Evolutionary conservation across 2,113 vertebrate genomes (phyloP).

Genomic region (Megaceryle maxima): DNA sequence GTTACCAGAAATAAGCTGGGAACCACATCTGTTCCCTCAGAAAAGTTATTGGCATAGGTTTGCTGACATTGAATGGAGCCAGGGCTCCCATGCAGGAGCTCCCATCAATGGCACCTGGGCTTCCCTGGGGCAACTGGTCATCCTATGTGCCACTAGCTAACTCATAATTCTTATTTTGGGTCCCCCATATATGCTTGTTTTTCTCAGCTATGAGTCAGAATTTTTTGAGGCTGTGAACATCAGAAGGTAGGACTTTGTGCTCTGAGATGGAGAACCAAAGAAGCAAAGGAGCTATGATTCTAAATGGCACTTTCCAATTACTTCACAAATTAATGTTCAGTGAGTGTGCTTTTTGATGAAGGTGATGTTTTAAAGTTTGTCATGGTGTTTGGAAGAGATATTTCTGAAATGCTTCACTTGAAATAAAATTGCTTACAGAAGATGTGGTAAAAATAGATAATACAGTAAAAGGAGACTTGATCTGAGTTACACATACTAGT

Average conservation of each 20-base stretch:
- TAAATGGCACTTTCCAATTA: neutral
- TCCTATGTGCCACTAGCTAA: neutral
- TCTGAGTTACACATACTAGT: neutral
- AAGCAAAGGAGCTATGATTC: neutral
- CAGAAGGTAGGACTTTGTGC: neutral
- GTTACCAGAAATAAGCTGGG: neutral
- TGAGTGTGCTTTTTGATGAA: neutral
- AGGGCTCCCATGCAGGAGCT: neutral
- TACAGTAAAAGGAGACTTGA: neutral
- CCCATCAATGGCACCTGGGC: neutral
- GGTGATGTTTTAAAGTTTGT: neutral
- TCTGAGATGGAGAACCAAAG: neutral
- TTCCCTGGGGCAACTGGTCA: neutral
- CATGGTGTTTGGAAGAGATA: neutral
- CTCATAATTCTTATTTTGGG: neutral
- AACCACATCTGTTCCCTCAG: neutral
- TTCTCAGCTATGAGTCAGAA: neutral
- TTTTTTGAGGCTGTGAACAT: neutral
- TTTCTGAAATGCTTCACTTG: neutral
- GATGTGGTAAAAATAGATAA: neutral
- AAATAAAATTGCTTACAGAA: neutral
- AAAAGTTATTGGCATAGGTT: neutral
- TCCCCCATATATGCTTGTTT: neutral
- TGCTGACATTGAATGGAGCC: neutral
- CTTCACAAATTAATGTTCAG: neutral